Evolutionary conservation across 1,140 invertebrate genomes (phyloP).

Genomic region (Cheumatopsyche charites): DNA sequence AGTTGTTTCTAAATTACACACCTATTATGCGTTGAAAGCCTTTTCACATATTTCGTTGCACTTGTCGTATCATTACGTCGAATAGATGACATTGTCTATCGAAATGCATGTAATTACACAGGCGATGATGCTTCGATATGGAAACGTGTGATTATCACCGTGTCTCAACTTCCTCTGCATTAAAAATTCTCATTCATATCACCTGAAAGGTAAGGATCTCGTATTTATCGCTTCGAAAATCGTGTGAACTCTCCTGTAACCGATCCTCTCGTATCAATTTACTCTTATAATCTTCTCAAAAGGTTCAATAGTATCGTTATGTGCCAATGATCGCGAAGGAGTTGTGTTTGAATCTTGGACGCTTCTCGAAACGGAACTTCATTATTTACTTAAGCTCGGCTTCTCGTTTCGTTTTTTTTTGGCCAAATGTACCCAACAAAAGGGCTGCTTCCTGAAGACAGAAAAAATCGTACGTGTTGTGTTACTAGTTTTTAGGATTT

Average conservation of each 20-base stretch:
- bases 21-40: not conserved
- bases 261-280: not conserved
- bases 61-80: not conserved
- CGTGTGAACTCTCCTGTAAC: not conserved
- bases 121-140: not conserved
- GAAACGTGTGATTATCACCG: constrained; percentile 1
- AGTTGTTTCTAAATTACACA: not conserved
- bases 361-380: constrained; percentile 8
- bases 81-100: not conserved
- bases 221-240: not conserved
- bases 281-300: not conserved
- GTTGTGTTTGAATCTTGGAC: not conserved
- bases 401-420: not conserved
- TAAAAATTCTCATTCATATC: too few relatives aligned
- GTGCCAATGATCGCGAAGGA: constrained; percentile 5
- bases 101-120: not conserved
- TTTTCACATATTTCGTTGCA: constrained; percentile 1
- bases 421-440: not conserved
- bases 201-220: too few relatives aligned
- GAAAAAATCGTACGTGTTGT: constrained; percentile 16
- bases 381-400: not conserved
- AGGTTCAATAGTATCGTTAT: not conserved
- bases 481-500: constrained; percentile 4
- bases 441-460: constrained; percentile 13
- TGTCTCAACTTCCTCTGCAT: not conserved